Conservation (phyloP, 1,140 invertebrate genomes). For the Drosophila saltans region DNA sequence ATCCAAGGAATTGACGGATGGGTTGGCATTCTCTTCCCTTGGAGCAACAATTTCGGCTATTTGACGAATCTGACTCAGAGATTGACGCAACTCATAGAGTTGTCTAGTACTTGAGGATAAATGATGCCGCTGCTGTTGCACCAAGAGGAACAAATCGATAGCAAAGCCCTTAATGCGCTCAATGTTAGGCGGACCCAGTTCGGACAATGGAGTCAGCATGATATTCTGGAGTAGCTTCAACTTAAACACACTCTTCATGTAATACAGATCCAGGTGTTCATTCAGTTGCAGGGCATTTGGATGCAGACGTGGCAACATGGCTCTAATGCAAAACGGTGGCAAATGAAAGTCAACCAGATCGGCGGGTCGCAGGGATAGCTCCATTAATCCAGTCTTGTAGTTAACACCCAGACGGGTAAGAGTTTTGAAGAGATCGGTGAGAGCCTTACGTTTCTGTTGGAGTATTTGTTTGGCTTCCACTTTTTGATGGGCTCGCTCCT, state of each 20-base stretch:
- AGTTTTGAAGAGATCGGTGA: slow-evolving; percentile 93
- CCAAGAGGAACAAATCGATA: slow-evolving; percentile 87
- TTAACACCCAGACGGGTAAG: slow-evolving; percentile 90
- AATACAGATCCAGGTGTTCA: slow-evolving; percentile 79
- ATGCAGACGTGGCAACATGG: slow-evolving; percentile 66
- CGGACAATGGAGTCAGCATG: slow-evolving; percentile 88
- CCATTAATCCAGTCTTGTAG: slow-evolving; percentile 89
- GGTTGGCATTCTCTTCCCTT: not conserved
- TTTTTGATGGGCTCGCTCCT: slow-evolving; percentile 90
- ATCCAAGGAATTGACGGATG: slow-evolving; percentile 2
- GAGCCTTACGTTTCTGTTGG: slow-evolving; percentile 91
- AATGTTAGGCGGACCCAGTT: slow-evolving; percentile 91
- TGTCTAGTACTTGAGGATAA: slow-evolving; percentile 76
- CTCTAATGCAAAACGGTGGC: slow-evolving; percentile 63
- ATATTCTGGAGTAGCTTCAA: slow-evolving; percentile 86
- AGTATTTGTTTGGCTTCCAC: slow-evolving; percentile 92
- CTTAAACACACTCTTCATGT: slow-evolving; percentile 82
- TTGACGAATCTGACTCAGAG: slow-evolving; percentile 65
- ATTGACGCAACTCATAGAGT: slow-evolving; percentile 78
- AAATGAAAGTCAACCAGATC: slow-evolving; percentile 76
- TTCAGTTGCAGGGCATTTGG: slow-evolving; percentile 57
- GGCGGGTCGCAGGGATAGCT: slow-evolving; percentile 76
- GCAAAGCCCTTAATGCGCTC: slow-evolving; percentile 93
- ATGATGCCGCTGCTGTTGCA: slow-evolving; percentile 84
- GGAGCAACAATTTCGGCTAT: slow-evolving; percentile 46